These are phyloP conservation scores for Pseudoips prasinana DNA, from an alignment of 2,888 invertebrate species.

Conservation along the genomic window DNA sequence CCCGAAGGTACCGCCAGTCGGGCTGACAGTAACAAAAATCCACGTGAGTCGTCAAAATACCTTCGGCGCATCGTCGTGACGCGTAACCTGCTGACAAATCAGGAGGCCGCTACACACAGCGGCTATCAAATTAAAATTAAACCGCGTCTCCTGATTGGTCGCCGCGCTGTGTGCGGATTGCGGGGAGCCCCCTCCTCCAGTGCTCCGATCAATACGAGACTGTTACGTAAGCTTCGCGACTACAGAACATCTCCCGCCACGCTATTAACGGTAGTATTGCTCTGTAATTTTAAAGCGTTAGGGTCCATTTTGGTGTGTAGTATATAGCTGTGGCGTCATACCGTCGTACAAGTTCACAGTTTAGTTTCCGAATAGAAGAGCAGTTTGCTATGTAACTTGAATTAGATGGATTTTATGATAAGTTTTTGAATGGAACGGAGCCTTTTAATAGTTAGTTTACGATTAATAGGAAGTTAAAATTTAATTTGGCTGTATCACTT, in stretches of 20 bases:
- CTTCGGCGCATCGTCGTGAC: slow-evolving; percentile 44
- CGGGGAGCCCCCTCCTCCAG: slow-evolving; percentile 18
- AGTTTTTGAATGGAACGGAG: background rate
- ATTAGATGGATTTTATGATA: slow-evolving; percentile 23
- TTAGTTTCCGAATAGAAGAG: slow-evolving; percentile 30
- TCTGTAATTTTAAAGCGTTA: slow-evolving; percentile 14
- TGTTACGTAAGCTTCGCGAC: slow-evolving; percentile 63
- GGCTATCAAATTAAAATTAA: slow-evolving; percentile 77
- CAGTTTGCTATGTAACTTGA: slow-evolving; percentile 35
- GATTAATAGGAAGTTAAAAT: too few relatives aligned
- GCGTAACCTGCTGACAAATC: slow-evolving; percentile 63
- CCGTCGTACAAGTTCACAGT: slow-evolving; percentile 20
- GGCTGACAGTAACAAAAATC: too few relatives aligned
- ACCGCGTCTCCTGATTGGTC: slow-evolving; percentile 61
- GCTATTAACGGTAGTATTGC: slow-evolving; percentile 29
- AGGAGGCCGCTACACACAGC: slow-evolving; percentile 49
- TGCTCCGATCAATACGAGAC: slow-evolving; percentile 66
- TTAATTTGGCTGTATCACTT: too few relatives aligned
- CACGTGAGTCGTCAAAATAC: slow-evolving; percentile 30
- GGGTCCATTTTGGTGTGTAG: slow-evolving; percentile 21
- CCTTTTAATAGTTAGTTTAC: background rate
- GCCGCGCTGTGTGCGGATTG: slow-evolving; percentile 30
- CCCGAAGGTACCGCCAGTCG: too few relatives aligned
- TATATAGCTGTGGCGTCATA: background rate
- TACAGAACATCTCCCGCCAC: slow-evolving; percentile 30